Evolutionary conservation across 2,797 vertebrate species (phyloP), one percentile per base, ranked within the genome.

Genomic region (Notolabrus celidotus): DNA sequence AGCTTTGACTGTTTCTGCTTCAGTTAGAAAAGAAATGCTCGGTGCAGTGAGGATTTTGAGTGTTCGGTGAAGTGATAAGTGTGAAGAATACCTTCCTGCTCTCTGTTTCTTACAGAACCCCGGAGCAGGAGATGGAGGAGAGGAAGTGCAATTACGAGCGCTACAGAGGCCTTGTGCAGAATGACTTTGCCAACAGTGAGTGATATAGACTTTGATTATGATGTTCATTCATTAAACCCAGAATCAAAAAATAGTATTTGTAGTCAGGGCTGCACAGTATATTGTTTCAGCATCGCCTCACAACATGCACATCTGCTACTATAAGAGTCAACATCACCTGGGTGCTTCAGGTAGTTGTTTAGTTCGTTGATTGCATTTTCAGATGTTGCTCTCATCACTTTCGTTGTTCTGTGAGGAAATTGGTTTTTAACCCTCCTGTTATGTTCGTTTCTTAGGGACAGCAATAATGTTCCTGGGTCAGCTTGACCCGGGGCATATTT

Each of bases 161-260:
- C 2, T 99, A 99, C 84, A 90, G 98, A 60, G 97, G 98, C 12
- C 91, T 99, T 33, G 98, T 99, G 73, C 98, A 99, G 93, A 99
- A 99, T 11, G 98, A 99, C 89, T 99, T 98, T 3, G 97, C 98
- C 0, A 97, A 92, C 92, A 99, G 98, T 99, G 82, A 96, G 97
- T 96, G 43, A 25, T 10, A 41, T 8, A 42, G 36, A 55, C 15
- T 22, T 52, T 3, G 34, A 16, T 15, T 5, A 16, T 56, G 23
- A 33, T 43, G 1, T 45, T 47, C 45, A 64, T 54, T 31, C 1
- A 46, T 42, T 7, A n/a, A n/a, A n/a, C 2, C n/a, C 39, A 42
- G 39, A 41, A 42, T 42, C 39, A 42, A 16, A n/a, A n/a, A 17
- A 8, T 7, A n/a, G 16, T n/a, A 42, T 3, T 42, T n/a, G n/a